Base-by-base conservation (phyloP, 2,888 invertebrate species). In the Miltochrista miniata region DNA sequence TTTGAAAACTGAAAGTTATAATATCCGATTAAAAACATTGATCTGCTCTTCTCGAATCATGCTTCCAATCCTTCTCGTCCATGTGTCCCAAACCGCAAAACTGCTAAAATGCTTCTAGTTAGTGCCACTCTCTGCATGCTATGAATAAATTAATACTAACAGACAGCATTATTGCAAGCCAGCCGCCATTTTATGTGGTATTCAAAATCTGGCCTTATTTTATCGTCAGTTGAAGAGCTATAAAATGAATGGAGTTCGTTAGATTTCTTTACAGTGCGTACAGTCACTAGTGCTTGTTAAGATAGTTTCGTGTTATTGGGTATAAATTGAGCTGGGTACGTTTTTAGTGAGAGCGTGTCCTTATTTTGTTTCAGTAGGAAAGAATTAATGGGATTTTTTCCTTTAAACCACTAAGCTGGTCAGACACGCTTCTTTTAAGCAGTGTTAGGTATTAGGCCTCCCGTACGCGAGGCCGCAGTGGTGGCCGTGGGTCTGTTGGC, bases 81-180 rank as follows among this genome's bases (percentile, higher is more conserved):
- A 29, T 57, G 35, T 51, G 50, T 56, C 29, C 13, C 40, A n/a
- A 2, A 39, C 18, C 2, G n/a, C 48, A 1, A 18, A 39, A 14
- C 33, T 24, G 56, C 51, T 64, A 64, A 64, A 61, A 56, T 31
- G 54, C 45, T 34, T 31, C 53, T 59, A 64, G 56, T 59, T 53
- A 59, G 54, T 47, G 44, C 49, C 31, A 45, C 34, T 31, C 34
- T 31, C 34, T 12, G 46, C 44, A 39, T 53, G 37, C 56, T 49
- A 65, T 64, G 59, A 64, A 64, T 64, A 64, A 51, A 64, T 64
- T 64, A 64, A 55, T 64, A 51, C 56, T 53, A 51, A 9, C 39
- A 44, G 12, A 15, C 50, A 13, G 7, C 31, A 24, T 53, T 52
- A 54, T 37, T 38, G 45, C 30, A 42, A 47, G 39, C 1, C 42